Conservation (phyloP, 2,797 vertebrate species). For the Acanthurus lineatus region DNA sequence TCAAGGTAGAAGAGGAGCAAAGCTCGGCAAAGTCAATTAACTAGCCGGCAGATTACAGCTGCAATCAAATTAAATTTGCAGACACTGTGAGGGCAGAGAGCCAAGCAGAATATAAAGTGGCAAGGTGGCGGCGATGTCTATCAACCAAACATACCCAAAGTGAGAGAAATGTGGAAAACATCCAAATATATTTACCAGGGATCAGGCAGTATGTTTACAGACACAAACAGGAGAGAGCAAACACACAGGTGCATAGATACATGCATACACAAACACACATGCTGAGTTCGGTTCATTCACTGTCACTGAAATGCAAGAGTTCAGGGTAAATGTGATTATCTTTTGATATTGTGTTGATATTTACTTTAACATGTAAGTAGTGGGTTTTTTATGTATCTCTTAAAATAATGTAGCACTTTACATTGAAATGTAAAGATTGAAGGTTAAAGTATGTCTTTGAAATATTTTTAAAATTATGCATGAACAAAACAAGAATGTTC, state of each 20-base stretch:
- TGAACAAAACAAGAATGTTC: background rate
- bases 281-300: background rate
- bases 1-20: constrained; percentile 74
- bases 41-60: constrained; percentile 81
- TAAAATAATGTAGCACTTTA: no score
- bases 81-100: constrained; percentile 70
- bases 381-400: no score
- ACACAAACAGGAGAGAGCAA: constrained; percentile 3
- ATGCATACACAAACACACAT: constrained; percentile 1
- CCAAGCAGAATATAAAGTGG: constrained; percentile 77
- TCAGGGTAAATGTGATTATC: background rate
- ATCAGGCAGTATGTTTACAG: constrained; percentile 45
- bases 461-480: no score
- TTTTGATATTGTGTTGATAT: no score
- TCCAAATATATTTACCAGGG: constrained; percentile 55
- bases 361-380: no score
- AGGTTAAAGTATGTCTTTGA: no score
- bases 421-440: no score
- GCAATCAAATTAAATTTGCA: constrained; percentile 85
- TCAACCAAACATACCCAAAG: constrained; percentile 55
- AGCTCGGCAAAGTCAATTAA: constrained; percentile 85
- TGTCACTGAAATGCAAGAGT: background rate
- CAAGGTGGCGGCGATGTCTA: constrained; percentile 65
- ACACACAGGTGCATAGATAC: background rate
- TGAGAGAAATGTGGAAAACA: constrained; percentile 43